Percentiles rank a stretch among this genome's conserved stretches.
These are phyloP conservation scores for Heliconius aoede DNA, from an alignment of 2,888 invertebrate species.

Conservation along the genomic window DNA sequence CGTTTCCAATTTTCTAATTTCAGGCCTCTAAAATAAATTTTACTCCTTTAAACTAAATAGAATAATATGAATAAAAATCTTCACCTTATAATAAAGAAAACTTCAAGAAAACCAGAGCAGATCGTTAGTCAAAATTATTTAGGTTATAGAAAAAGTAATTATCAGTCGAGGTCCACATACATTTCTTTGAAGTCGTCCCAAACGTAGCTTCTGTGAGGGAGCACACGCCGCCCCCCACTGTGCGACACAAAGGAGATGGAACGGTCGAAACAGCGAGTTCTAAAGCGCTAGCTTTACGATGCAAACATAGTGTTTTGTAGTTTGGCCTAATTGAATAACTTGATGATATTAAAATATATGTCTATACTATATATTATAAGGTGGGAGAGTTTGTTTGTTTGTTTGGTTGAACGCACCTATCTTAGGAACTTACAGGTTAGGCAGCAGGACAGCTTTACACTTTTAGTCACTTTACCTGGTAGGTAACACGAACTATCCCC, in stretches of 20 bases:
- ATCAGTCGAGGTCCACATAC: constrained; percentile 6
- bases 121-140: neutral
- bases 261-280: constrained; percentile 45
- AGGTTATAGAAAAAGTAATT: constrained; percentile 13
- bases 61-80: neutral
- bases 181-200: constrained; percentile 17
- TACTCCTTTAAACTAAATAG: no score
- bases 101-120: neutral
- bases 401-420: no score
- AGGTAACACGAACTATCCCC: no score
- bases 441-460: no score
- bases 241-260: constrained; percentile 46
- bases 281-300: constrained; percentile 53
- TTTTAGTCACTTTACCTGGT: no score
- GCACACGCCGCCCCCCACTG: constrained; percentile 41
- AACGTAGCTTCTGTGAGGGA: constrained; percentile 33
- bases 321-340: constrained; percentile 36
- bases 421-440: no score
- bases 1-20: no score
- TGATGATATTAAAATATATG: neutral
- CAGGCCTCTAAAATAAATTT: no score
- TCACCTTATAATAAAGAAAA: neutral
- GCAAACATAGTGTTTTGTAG: constrained; percentile 45
- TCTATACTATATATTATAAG: no score
- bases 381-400: no score